Conservation (phyloP, 2,113 vertebrate species). For the Oncorhynchus nerka region DNA sequence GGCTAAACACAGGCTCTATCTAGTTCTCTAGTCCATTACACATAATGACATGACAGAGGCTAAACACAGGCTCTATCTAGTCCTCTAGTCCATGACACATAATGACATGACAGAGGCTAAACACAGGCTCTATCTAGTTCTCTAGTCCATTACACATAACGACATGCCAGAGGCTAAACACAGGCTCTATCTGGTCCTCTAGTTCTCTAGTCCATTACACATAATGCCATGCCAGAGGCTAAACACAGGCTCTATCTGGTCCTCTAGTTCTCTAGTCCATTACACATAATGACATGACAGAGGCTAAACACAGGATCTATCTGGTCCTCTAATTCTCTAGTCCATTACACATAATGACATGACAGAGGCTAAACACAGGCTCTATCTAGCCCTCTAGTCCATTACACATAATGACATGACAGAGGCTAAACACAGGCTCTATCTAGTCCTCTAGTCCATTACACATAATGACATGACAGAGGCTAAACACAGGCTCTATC, state of each 20-base stretch:
- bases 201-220: slow-evolving; percentile 19
- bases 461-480: slow-evolving; percentile 28
- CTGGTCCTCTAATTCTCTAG: not conserved
- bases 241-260: too few relatives aligned
- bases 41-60: slow-evolving; percentile 15
- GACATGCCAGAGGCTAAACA: too few relatives aligned
- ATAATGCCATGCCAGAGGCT: slow-evolving; percentile 8
- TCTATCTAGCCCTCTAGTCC: slow-evolving; percentile 11
- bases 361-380: too few relatives aligned
- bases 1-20: too few relatives aligned
- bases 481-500: too few relatives aligned
- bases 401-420: slow-evolving; percentile 33
- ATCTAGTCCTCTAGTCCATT: slow-evolving; percentile 5
- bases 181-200: too few relatives aligned
- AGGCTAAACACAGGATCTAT: too few relatives aligned
- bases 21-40: slow-evolving; percentile 25
- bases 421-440: too few relatives aligned
- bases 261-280: slow-evolving; percentile 23
- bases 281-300: slow-evolving; percentile 28
- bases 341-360: slow-evolving; percentile 39
- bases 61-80: not conserved
- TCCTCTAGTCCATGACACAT: slow-evolving; percentile 37
- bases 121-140: not conserved
- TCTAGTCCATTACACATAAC: slow-evolving; percentile 37
- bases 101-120: slow-evolving; percentile 1